Conservation (phyloP, 1,140 invertebrate genomes). For the Aphis gossypii region DNA sequence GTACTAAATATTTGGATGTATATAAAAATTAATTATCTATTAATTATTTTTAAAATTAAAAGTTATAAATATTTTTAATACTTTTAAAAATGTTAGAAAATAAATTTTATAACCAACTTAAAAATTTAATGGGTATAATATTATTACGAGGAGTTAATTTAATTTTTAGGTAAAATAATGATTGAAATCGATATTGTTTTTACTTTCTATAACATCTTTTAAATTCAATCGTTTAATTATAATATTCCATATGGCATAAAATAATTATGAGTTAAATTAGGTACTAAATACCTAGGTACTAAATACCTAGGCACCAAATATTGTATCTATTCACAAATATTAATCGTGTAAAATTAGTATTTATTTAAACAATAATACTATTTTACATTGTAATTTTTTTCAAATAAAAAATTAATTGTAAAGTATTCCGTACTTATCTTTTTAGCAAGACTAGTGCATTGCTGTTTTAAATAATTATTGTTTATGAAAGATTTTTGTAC, state of each 20-base stretch:
- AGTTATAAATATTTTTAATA: not conserved
- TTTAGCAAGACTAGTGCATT: not conserved
- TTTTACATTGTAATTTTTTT: not conserved
- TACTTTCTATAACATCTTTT: not conserved
- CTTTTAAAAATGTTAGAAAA: not conserved
- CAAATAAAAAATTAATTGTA: not conserved
- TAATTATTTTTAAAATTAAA: not conserved
- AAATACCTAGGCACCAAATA: not conserved
- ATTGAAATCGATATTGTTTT: not conserved
- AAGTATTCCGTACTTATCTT: not conserved
- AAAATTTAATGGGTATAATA: not conserved
- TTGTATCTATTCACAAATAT: not conserved
- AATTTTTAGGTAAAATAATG: too few relatives aligned
- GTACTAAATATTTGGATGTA: not conserved
- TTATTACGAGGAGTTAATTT: not conserved
- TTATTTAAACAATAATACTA: not conserved
- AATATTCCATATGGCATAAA: not conserved
- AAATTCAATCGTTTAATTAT: not conserved
- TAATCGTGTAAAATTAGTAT: not conserved
- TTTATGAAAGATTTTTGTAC: not conserved
- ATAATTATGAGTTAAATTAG: not conserved
- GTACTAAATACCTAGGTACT: too few relatives aligned
- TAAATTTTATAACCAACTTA: not conserved
- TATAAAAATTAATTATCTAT: not conserved
- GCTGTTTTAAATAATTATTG: not conserved